phyloP scores from a whole-genome alignment of 2,797 vertebrate genomes.

The Acanthurus lineatus region DNA sequence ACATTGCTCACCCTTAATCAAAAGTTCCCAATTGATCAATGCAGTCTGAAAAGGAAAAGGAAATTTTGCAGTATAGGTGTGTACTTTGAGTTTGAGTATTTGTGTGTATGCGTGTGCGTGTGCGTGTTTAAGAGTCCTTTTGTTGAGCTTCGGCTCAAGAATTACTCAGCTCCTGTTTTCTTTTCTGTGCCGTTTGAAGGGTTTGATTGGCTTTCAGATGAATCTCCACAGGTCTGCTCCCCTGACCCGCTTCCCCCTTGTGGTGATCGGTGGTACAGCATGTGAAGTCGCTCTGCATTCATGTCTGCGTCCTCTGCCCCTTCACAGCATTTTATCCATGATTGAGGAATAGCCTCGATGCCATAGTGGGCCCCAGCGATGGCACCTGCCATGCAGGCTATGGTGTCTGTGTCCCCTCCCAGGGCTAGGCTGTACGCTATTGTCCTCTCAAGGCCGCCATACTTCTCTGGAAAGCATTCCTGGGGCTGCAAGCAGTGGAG shows the following conservation, averaged over 20 bases:
- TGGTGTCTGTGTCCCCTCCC: slow-evolving; percentile 98
- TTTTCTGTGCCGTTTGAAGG: slow-evolving; percentile 66
- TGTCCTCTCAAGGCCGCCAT: slow-evolving; percentile 92
- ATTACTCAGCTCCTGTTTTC: slow-evolving; percentile 57
- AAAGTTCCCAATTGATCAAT: background rate
- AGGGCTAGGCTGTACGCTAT: slow-evolving; percentile 95
- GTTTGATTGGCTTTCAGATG: slow-evolving; percentile 39
- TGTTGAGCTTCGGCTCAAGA: slow-evolving; percentile 17
- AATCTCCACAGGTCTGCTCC: slow-evolving; percentile 38
- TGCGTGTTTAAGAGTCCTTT: slow-evolving; percentile 39
- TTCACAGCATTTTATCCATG: slow-evolving; percentile 94
- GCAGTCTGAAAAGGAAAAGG: background rate
- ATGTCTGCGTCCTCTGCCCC: slow-evolving; percentile 90
- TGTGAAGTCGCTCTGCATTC: slow-evolving; percentile 88
- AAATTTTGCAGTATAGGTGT: background rate
- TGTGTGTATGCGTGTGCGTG: background rate
- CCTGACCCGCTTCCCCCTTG: slow-evolving; percentile 56
- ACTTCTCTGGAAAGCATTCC: slow-evolving; percentile 90
- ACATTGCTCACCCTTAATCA: background rate
- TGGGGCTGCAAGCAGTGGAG: slow-evolving; percentile 93
- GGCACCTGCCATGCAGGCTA: slow-evolving; percentile 98
- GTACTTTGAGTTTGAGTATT: background rate
- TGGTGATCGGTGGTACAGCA: slow-evolving; percentile 86
- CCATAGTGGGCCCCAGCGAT: slow-evolving; percentile 97
- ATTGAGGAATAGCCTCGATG: slow-evolving; percentile 88